These are phyloP conservation scores for Osmerus eperlanus DNA, from an alignment of 2,113 vertebrate species.

Conservation along the genomic window DNA sequence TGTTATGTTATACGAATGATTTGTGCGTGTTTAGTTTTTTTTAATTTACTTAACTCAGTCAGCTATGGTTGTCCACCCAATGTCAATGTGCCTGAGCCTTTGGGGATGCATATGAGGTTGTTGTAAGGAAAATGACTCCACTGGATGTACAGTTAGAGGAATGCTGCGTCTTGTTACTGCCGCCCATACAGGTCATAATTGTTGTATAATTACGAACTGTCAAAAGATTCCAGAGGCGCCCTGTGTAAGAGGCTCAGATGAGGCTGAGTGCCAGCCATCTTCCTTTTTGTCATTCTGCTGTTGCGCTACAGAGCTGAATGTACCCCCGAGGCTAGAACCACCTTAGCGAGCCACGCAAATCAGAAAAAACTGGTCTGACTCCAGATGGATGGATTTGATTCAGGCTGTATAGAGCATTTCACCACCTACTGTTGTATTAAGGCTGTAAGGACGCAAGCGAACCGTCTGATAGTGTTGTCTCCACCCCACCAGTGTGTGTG, in stretches of 20 bases:
- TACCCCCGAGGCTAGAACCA: conserved; percentile 33
- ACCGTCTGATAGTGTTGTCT: conserved; percentile 26
- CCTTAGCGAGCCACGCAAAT: conserved; percentile 29
- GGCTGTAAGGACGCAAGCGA: conserved; percentile 31
- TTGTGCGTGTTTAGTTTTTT: conserved; percentile 7
- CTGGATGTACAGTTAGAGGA: conserved; percentile 40
- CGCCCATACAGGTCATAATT: conserved; percentile 34
- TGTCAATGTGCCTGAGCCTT: conserved; percentile 62
- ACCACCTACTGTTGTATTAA: background rate
- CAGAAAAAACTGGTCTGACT: background rate
- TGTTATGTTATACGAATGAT: background rate
- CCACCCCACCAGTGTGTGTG: conserved; percentile 10
- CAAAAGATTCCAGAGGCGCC: conserved; percentile 33
- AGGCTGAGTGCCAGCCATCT: conserved; percentile 34
- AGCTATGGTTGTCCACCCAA: background rate
- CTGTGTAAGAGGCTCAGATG: conserved; percentile 46
- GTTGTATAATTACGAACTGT: conserved; percentile 29
- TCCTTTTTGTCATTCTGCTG: conserved; percentile 41
- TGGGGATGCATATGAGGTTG: conserved; percentile 42
- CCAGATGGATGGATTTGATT: background rate
- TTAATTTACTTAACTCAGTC: conserved; percentile 33
- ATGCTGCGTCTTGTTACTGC: conserved; percentile 34
- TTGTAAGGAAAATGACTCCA: conserved; percentile 19
- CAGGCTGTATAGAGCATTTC: background rate
- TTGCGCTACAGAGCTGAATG: conserved; percentile 41